Base-by-base conservation (phyloP, 2,888 invertebrate genomes). In the Acleris sparsana region DNA sequence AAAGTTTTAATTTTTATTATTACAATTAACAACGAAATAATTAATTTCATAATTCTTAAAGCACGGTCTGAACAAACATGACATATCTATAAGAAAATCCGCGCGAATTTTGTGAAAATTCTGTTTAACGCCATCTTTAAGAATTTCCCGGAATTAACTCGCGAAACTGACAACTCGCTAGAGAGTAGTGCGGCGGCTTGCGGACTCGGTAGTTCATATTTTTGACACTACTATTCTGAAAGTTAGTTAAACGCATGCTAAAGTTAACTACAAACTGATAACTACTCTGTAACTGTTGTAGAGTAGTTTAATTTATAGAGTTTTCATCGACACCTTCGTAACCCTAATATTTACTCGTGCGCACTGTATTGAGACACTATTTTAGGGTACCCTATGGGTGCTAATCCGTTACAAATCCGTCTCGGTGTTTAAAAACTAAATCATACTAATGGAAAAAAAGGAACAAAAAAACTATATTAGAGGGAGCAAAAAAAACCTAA, bases 181-280 rank as follows among this genome's bases (percentile, higher is more conserved):
- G 1, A 18, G 7, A 49, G 5, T 20, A 9, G 22, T 3, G 20
- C 22, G 56, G 22, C 20, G 44, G 22, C 16, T 0, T 9, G n/a
- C 44, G 22, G 48, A 2, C 53, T 49, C 13, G 3, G 53, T 60
- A 64, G 64, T 64, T 64, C 64, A 13, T 13, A 49, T 53, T 49
- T 1, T 43, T 6, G 49, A 22, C 64, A 18, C 59, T 11, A 48
- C 18, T 9, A 5, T 5, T 17, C 17, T 9, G 48, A n/a, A 9
- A 33, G 33, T 33, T 33, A 7, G 29, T 48, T 16, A 18, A 48
- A n/a, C 17, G n/a, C 48, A 7, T 43, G 1, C 3, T 16, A 43
- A 43, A 43, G 43, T 43, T 13, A 7, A 43, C 13, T 5, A 16
- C n/a, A 44, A n/a, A 44, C 4, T 44, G 9, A 7, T 9, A 33